Evolutionary conservation across 2,888 invertebrate species (phyloP).

Genomic region (Pheosia gnoma): DNA sequence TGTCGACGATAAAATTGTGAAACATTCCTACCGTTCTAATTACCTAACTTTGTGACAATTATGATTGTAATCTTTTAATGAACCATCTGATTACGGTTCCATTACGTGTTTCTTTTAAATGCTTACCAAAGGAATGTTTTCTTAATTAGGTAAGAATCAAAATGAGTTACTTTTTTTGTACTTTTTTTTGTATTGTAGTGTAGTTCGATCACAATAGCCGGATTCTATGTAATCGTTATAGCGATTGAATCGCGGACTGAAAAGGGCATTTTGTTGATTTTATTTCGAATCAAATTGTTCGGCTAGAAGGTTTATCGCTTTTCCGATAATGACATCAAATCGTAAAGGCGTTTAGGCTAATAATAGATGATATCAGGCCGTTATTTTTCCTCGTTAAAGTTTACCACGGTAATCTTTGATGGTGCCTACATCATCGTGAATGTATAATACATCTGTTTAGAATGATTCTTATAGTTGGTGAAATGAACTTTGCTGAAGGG

Average conservation of each 20-base stretch:
- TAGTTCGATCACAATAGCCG: slow-evolving; percentile 20
- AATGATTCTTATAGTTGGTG: no score
- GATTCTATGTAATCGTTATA: slow-evolving; percentile 32
- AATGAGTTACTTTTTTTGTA: slow-evolving; percentile 9
- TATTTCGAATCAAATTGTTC: slow-evolving; percentile 48
- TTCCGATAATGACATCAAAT: slow-evolving; percentile 56
- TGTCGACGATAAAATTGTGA: slow-evolving; percentile 39
- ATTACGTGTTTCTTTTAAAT: slow-evolving; percentile 16
- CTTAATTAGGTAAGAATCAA: slow-evolving; percentile 26
- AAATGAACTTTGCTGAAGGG: no score
- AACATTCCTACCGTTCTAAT: slow-evolving; percentile 34
- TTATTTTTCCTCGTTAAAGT: slow-evolving; percentile 23
- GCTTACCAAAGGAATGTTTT: slow-evolving; percentile 15
- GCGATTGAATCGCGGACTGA: slow-evolving; percentile 38
- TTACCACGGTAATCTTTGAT: background rate
- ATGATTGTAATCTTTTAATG: slow-evolving; percentile 15
- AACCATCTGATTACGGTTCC: slow-evolving; percentile 6
- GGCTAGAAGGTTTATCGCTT: slow-evolving; percentile 54
- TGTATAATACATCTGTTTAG: no score
- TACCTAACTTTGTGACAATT: slow-evolving; percentile 40
- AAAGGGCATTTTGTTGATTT: slow-evolving; percentile 43
- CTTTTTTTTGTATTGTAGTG: background rate
- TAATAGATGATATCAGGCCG: slow-evolving; percentile 20
- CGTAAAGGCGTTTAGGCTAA: slow-evolving; percentile 45
- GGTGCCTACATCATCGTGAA: no score